Base-by-base conservation (phyloP, 2,888 invertebrate genomes). In the Yponomeuta cagnagella region DNA sequence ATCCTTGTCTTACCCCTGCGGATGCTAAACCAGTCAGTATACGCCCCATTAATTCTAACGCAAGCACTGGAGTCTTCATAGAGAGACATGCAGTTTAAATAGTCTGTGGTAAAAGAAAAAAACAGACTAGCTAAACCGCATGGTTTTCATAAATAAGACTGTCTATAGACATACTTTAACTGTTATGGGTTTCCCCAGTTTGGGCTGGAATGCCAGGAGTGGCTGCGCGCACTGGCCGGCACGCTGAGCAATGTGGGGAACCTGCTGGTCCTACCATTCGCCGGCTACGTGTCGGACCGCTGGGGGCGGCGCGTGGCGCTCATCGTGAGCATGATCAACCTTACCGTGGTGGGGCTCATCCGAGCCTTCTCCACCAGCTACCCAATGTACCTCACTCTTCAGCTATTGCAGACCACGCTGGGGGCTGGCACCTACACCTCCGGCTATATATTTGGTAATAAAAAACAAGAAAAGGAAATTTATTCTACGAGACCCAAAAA, bases 151-250 rank as follows among this genome's bases (percentile, higher is more conserved):
- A 4, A 15, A 15, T 12, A 15, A 5, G 12, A 15, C 15, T 58
- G 52, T 3, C 15, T 12, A 58, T 12, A 58, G 52, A 43, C 43
- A 8, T 8, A 6, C 6, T 43, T 5, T 43, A 43, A 43, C 43
- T 43, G 43, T 2, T 43, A 3, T 43, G 9, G 1, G 2, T n/a
- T n/a, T 67, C 37, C 15, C 43, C 80, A 95, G 95, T 95, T 94
- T 78, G 88, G 93, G 75, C 82, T 95, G 5, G 94, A 94, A 15
- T 95, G 95, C 75, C 92, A 94, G 72, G 92, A 94, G 73, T 96
- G 96, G 96, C 93, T 95, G 76, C 88, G 96, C 68, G 93, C 95
- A 0, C 80, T 96, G 74, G 94, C 96, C 5, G 96, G 96, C 2
- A 95, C 96, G 2, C 86, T 96, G 1, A 95, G 93, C 83, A 95